Evolutionary conservation across 2,113 vertebrate genomes (phyloP), one percentile per base, ranked within the genome.

Genomic region (Marcusenius ussheri): DNA sequence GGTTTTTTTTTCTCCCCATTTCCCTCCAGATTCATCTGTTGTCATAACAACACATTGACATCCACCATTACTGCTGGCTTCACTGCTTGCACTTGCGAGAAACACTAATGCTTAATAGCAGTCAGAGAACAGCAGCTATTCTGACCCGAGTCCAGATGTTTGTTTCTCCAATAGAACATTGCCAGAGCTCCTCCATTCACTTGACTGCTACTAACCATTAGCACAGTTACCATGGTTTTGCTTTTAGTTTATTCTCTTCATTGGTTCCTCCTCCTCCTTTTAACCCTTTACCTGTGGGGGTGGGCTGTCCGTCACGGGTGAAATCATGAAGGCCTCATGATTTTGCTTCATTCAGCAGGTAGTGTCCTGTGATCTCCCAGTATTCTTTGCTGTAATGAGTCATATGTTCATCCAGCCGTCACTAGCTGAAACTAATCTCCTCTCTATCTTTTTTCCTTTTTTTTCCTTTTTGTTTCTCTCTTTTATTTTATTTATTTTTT

Each of bases 371-470:
- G 95, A 95, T 97, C 89, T 94, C 96, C 96, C 95, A 97, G 94
- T 96, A 95, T 95, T 95, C 96, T 95, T 97, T 96, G 95, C 95
- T 96, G 95, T 97, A 95, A 97, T 97, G 96, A 96, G 96, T 97
- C 97, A 97, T 97, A 96, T 96, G 97, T 96, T 97, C 97, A 97
- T 97, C 97, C 96, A 97, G 96, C 97, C 93, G 95, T 97, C 97
- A 97, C 96, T 96, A 96, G 96, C 97, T 97, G 97, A 96, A 96
- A 98, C 97, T 98, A 98, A 98, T 97, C 96, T 97, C 97, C 97
- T 98, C 96, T 97, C 96, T 97, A 96, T 97, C 96, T 97, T 97
- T 93, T 90, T 92, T 91, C 92, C 92, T 92, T 94, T 93, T 91
- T 88, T 91, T 89, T 90, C 91, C 91, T 93, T 93, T 95, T 94